phyloP scores from a whole-genome alignment of 2,797 vertebrate species.

The Pangasius krempfi region DNA sequence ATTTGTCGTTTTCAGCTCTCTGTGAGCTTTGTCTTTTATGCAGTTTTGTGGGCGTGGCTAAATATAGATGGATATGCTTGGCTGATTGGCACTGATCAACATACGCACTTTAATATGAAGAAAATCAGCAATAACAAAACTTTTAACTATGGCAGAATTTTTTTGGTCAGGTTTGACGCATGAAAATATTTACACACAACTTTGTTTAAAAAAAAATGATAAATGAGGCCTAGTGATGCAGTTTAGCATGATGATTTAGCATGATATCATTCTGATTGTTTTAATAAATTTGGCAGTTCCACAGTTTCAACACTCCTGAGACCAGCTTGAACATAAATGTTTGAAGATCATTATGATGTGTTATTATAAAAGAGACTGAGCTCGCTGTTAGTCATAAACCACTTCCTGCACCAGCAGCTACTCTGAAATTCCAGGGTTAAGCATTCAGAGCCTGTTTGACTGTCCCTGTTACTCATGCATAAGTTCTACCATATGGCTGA shows the following conservation, averaged over 20 bases:
- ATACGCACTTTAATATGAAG: not conserved
- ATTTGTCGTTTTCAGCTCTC: not conserved
- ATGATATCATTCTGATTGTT: not conserved
- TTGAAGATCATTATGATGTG: slow-evolving; percentile 35
- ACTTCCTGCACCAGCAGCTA: slow-evolving; percentile 43
- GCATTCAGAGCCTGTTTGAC: slow-evolving; percentile 28
- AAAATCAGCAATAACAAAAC: not conserved
- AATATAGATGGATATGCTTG: not conserved
- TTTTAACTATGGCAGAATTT: not conserved
- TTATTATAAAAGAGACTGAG: slow-evolving; percentile 37
- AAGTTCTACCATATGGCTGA: slow-evolving; percentile 37
- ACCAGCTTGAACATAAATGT: not conserved
- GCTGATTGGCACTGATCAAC: not conserved
- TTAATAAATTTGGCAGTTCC: not conserved
- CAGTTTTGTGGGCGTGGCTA: not conserved
- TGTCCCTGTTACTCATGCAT: slow-evolving; percentile 25
- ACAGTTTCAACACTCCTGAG: not conserved
- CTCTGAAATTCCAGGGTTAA: slow-evolving; percentile 43
- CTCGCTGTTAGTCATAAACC: slow-evolving; percentile 51
- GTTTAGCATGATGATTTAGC: not conserved
- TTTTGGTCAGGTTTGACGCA: not conserved
- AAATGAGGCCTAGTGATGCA: not conserved
- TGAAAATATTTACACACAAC: not conserved
- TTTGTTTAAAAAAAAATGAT: not conserved
- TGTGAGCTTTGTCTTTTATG: not conserved